These are phyloP conservation scores for Hystrix cristata DNA, from an alignment of 2,113 vertebrate species.

Conservation along the genomic window DNA sequence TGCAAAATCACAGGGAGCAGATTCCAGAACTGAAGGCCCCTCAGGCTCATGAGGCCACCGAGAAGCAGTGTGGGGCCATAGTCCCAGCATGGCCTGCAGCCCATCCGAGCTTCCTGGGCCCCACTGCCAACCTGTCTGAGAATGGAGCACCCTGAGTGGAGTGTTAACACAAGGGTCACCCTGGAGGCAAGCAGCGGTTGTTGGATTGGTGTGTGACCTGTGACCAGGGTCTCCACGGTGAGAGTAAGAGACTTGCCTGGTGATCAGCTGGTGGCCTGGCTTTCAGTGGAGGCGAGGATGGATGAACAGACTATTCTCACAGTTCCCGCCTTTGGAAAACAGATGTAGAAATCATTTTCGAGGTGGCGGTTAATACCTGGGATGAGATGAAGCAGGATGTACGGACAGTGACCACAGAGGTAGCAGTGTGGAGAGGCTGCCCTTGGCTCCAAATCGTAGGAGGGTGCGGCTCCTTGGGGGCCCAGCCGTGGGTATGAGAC, in stretches of 20 bases:
- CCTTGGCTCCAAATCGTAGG: rapidly evolving
- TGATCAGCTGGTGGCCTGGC: background rate
- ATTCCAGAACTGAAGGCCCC: background rate
- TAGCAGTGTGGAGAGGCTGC: too few relatives aligned
- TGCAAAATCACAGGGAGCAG: background rate
- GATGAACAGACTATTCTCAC: background rate
- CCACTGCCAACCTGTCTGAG: too few relatives aligned
- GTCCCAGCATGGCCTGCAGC: background rate
- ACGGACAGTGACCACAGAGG: background rate
- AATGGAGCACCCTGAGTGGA: background rate
- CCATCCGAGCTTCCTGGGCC: background rate
- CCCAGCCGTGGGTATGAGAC: background rate
- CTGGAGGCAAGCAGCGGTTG: background rate
- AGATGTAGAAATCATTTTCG: background rate
- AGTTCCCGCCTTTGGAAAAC: background rate
- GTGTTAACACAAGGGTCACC: background rate
- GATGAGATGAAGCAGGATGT: background rate
- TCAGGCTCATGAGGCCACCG: background rate
- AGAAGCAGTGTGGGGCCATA: background rate
- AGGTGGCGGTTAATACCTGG: background rate
- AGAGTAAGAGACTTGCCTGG: too few relatives aligned
- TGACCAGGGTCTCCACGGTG: too few relatives aligned
- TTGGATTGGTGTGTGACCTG: background rate
- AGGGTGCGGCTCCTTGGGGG: background rate
- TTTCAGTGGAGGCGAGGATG: background rate